These are phyloP conservation scores for Ophioninae sp. DNA, from an alignment of 2,888 invertebrate species.

Conservation along the genomic window DNA sequence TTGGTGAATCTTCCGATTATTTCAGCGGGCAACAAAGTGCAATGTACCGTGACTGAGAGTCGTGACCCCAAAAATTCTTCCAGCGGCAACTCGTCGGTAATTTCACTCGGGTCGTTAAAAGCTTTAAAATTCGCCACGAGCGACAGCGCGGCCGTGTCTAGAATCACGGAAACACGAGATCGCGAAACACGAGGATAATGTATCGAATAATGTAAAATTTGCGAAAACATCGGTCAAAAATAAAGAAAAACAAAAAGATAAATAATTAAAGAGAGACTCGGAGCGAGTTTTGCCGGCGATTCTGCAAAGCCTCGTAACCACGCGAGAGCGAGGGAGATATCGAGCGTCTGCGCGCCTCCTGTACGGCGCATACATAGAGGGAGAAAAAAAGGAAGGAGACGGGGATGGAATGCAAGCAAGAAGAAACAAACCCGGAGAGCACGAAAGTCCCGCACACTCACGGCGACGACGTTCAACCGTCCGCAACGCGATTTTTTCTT, in stretches of 20 bases:
- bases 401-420: slow-evolving; percentile 6
- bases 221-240: background rate
- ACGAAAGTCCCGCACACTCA: slow-evolving; percentile 18
- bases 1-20: background rate
- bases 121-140: background rate
- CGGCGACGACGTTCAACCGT: slow-evolving; percentile 37
- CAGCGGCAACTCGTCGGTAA: too few relatives aligned
- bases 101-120: background rate
- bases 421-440: slow-evolving; percentile 36
- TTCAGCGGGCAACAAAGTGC: background rate
- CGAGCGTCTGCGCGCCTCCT: slow-evolving; percentile 54
- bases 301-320: background rate
- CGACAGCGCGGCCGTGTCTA: background rate
- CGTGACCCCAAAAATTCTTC: background rate
- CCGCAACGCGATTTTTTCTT: slow-evolving; percentile 19
- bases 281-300: background rate
- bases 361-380: slow-evolving; percentile 40
- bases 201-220: background rate
- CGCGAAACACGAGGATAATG: background rate
- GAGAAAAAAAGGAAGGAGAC: slow-evolving; percentile 18
- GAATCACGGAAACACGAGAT: too few relatives aligned
- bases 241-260: background rate
- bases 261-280: background rate
- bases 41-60: background rate
- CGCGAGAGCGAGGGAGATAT: slow-evolving; percentile 40